Conservation (phyloP, 2,888 invertebrate species). For the Pachycephus smyrnensis region DNA sequence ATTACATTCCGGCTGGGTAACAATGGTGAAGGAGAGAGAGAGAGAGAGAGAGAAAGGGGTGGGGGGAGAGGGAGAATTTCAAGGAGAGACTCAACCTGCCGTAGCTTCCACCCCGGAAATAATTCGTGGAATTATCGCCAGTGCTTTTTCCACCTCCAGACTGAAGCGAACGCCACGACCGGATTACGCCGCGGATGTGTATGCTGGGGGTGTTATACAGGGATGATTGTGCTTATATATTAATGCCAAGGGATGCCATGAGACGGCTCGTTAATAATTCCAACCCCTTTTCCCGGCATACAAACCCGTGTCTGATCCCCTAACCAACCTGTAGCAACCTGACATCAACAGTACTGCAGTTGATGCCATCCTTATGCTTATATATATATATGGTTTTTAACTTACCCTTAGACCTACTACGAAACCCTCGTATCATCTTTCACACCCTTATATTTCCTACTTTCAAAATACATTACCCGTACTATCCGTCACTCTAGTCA, state of each 20-base stretch:
- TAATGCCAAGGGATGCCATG: slow-evolving; percentile 48
- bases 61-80: slow-evolving; percentile 19
- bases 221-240: slow-evolving; percentile 49
- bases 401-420: too few relatives aligned
- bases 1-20: not conserved
- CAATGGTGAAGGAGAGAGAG: not conserved
- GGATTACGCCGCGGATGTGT: slow-evolving; percentile 7
- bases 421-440: too few relatives aligned
- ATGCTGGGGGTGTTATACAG: slow-evolving; percentile 27
- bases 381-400: too few relatives aligned
- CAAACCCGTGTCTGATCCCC: too few relatives aligned
- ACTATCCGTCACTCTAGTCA: too few relatives aligned
- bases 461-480: too few relatives aligned
- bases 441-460: too few relatives aligned
- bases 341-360: too few relatives aligned
- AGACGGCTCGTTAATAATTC: slow-evolving; percentile 55
- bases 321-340: too few relatives aligned
- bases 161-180: not conserved
- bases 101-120: slow-evolving; percentile 40
- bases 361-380: too few relatives aligned
- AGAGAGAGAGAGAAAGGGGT: slow-evolving; percentile 12
- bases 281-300: slow-evolving; percentile 17
- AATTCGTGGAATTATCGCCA: slow-evolving; percentile 38
- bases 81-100: slow-evolving; percentile 21
- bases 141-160: slow-evolving; percentile 30